Base-by-base conservation (phyloP, 2,797 vertebrate genomes). In the Phylloscopus collybita region DNA sequence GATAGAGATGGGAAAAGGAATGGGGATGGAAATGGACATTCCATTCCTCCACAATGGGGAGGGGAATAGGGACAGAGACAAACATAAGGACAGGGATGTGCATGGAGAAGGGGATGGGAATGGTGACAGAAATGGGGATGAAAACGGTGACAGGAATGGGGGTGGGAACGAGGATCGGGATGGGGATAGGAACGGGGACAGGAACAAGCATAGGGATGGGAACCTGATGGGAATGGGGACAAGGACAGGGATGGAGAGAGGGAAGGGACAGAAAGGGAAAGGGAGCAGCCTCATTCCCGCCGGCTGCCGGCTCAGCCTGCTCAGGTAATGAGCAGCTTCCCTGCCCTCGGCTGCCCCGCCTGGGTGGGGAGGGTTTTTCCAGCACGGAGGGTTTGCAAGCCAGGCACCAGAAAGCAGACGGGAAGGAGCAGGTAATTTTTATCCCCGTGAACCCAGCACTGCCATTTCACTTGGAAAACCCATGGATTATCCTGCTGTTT, bases 321-420 rank as follows among this genome's bases (percentile, higher is more conserved):
- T 16, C 74, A 1, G 64, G 36, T 81, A 89, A 95, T 14, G 59
- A 90, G 85, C 81, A 79, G 85, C 47, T 96, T 44, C 29, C 18
- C 64, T 73, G 32, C 7, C 61, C 91, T 83, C 16, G 1, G 78
- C 73, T 90, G 93, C 72, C 79, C 81, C 3, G 6, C 88, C 84
- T 36, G 74, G 78, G 54, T 23, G 84, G 87, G 79, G 88, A 93
- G 87, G 50, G 30, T 23, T 94, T 90, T 80, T 64, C 81, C 91
- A 81, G 76, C 73, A 3, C 66, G 0, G 5, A 88, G 53, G 53
- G 21, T 88, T 94, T 90, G 67, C 42, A 64, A 21, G 20, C 3
- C 51, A 90, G 67, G 67, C 83, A 32, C 25, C 61, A 60, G 74
- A 53, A 47, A 80, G 80, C 65, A 90, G 72, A 42, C 0, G 0